Evolutionary conservation across 2,113 vertebrate genomes (phyloP), one percentile per base, ranked within the genome.

Genomic region (Synodontis membranacea): DNA sequence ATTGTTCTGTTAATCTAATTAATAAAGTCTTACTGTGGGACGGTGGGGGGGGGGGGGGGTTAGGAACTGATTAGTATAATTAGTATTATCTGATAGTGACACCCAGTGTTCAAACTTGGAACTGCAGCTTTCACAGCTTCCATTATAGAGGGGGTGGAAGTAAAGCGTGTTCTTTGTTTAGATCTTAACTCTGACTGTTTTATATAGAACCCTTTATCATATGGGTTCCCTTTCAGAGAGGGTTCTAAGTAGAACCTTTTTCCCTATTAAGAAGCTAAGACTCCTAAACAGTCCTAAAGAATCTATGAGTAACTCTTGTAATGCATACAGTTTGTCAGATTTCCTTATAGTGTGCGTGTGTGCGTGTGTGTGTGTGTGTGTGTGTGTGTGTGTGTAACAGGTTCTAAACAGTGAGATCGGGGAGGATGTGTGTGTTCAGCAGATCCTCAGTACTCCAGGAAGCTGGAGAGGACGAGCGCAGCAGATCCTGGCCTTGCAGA

Each of bases 391-490:
- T 83, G 39, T 62, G 34, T 37, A 3, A n/a, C 75, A 99, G 98
- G 96, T 97, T 89, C 90, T 99, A 86, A 91, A 92, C 88, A 96
- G 83, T 44, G 98, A 99, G 93, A 91, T 98, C 4, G 98, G 98
- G 11, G 97, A 99, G 80, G 97, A 96, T 0, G 93, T 98, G 86
- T 97, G 90, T 42, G 74, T 99, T 68, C 96, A 96, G 84, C 96
- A 93, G 52, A 92, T 99, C 42, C 80, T 97, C 66, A 91, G 86
- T 88, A 92, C 88, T 17, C 94, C 95, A 0, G 96, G 97, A 74
- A 94, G 87, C 90, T 99, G 97, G 94, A 94, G 98, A 86, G 97
- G 98, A 3, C 94, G 97, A 15, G 95, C 97, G 5, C 98, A 99
- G 89, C 97, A 98, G 88, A 98, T 99, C 39, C 95, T 99, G 0